Base-by-base conservation (phyloP, 2,797 vertebrate species). In the Centroberyx gerrardi region DNA sequence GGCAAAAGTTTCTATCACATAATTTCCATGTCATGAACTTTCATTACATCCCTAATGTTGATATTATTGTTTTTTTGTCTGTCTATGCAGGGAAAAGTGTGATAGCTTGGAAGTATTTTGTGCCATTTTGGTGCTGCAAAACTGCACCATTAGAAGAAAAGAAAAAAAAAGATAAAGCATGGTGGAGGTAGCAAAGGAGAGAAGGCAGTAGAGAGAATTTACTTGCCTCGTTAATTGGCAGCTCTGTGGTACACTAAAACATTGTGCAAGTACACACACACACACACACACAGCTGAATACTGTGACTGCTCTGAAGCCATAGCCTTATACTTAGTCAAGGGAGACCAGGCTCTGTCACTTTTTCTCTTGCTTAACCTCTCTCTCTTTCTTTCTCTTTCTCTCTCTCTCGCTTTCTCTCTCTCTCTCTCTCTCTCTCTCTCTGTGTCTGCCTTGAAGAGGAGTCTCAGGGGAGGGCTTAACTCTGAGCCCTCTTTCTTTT, bases 391-490 rank as follows among this genome's bases (percentile, higher is more conserved):
- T 82, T 77, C 71, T 75, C 83, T 84, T 38, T 74, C 63, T 68
- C 72, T 80, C 79, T 74, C 77, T 75, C 78, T 72, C 71, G 90
- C 78, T 83, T 82, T 80, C 83, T 7, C 18, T 4, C 28, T 31
- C 46, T 33, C 44, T 66, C 78, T 72, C 68, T 90, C 78, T 82
- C 84, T 80, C 83, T 77, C 71, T 75, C 82, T 84, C 48, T 74
- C 63, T 68, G 74, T 79, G 78, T 74, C 77, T 75, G 59, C 80
- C 80, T 83, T 87, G 88, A 89, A 87, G 88, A 90, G 74, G 67
- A 85, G 80, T 91, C 93, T 90, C 90, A 40, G n/a, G 90, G 91
- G 91, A 91, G 61, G 83, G 77, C 88, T 92, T 93, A 92, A 84
- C 87, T 91, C 83, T 87, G 81, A 88, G 83, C 66, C 75, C 84